Conservation (phyloP, 1,140 invertebrate genomes). For the Brachionus plicatilis region DNA sequence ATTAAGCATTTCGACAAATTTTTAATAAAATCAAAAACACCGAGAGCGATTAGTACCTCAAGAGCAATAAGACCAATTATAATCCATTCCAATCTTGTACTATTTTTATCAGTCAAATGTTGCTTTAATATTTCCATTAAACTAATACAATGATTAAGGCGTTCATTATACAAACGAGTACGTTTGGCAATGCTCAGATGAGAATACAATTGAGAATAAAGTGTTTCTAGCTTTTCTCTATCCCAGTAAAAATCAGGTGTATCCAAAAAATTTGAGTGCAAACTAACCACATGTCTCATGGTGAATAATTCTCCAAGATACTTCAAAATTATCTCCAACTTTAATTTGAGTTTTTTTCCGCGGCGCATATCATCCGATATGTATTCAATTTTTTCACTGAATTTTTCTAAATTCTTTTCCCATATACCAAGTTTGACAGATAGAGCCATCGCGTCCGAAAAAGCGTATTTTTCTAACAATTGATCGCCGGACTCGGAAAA, state of each 20-base stretch:
- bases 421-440: constrained; percentile 57
- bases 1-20: background rate
- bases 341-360: constrained; percentile 65
- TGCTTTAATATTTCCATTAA: constrained; percentile 76
- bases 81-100: constrained; percentile 84
- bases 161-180: constrained; percentile 88
- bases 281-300: constrained; percentile 59
- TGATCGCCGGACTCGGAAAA: constrained; percentile 9
- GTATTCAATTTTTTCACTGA: constrained; percentile 18
- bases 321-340: constrained; percentile 68
- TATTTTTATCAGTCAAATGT: constrained; percentile 82
- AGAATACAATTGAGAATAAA: constrained; percentile 64
- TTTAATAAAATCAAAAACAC: constrained; percentile 33
- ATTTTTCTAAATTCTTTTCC: constrained; percentile 34
- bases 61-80: constrained; percentile 89
- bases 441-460: constrained; percentile 81
- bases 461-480: constrained; percentile 68
- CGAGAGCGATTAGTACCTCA: constrained; percentile 63
- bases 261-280: constrained; percentile 77
- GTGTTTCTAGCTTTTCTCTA: constrained; percentile 64
- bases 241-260: constrained; percentile 97
- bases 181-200: constrained; percentile 78
- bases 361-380: constrained; percentile 64
- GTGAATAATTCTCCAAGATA: constrained; percentile 85
- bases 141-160: constrained; percentile 83